Evolutionary conservation across 2,888 invertebrate genomes (phyloP), one percentile per base, ranked within the genome.

Genomic region (Drosophila subsilvestris): DNA sequence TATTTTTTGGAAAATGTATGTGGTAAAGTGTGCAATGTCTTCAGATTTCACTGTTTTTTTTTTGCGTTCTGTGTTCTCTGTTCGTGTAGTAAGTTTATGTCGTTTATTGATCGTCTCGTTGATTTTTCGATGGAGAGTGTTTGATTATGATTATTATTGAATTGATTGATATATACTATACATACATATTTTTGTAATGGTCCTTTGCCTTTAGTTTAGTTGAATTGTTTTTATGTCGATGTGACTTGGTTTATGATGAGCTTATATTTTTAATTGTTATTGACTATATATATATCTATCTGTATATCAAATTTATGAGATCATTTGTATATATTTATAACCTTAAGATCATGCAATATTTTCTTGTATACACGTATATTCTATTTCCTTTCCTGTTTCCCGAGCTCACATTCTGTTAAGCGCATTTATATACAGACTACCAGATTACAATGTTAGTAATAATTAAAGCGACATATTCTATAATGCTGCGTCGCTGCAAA

Each of bases 181-280:
- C n/a, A 55, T 61, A 60, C 69, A 77, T 78, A 79, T 86, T 82
- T 82, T 82, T 79, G 70, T 79, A 82, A 66, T 78, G 79, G 59
- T 86, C 83, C 66, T 71, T 81, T 83, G 70, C 65, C 68, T 74
- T 71, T 84, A 82, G 75, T 86, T 88, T 88, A 88, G 80, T 88
- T 86, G 54, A 80, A 81, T 81, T 88, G 86, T 88, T 85, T 76
- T 76, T 75, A 60, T 60, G 48, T 58, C 57, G 22, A 57, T 84
- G 68, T 84, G 72, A 63, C 50, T 63, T 61, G 43, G 43, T 63
- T 59, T 58, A 63, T 50, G 57, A 67, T 50, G 70, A 70, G 70
- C 72, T 62, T 70, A 71, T 70, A 54, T 73, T 73, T 74, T 74
- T 79, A 74, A 82, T 86, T 86, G 86, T 85, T 88, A 83, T 76